A percentile compares a stretch with the other conserved stretches of the same genome.
These are phyloP conservation scores for Simalia tracyae DNA, from an alignment of 2,797 vertebrate species.

Conservation along the genomic window DNA sequence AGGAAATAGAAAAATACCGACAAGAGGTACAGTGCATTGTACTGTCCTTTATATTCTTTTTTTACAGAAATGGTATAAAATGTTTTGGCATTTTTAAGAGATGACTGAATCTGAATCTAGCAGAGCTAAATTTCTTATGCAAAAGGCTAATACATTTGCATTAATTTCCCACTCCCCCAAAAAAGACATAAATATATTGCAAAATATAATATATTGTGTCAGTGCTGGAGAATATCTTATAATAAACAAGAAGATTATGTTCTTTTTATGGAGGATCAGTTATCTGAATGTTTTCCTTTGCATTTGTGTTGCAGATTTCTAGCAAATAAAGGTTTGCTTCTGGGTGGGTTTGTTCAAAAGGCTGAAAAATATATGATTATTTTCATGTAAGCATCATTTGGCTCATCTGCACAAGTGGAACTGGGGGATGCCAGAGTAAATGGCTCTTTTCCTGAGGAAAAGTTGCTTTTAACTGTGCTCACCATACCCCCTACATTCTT, in stretches of 20 bases:
- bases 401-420: neutral
- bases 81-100: neutral
- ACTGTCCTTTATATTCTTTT: neutral
- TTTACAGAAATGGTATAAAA: neutral
- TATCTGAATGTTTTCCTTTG: neutral
- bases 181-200: neutral
- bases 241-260: neutral
- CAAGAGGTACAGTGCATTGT: neutral
- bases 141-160: neutral
- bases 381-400: neutral
- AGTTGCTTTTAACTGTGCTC: neutral
- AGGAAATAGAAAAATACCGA: neutral
- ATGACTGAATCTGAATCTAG: neutral
- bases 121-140: neutral
- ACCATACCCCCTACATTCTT: neutral
- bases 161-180: neutral
- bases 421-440: neutral
- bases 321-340: neutral
- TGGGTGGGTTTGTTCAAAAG: neutral
- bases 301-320: neutral
- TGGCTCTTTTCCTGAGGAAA: neutral
- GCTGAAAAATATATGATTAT: neutral
- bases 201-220: neutral
- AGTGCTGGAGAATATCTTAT: neutral
- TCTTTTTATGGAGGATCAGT: neutral